phyloP scores from a whole-genome alignment of 2,888 invertebrate genomes.

The Fragum sueziense region DNA sequence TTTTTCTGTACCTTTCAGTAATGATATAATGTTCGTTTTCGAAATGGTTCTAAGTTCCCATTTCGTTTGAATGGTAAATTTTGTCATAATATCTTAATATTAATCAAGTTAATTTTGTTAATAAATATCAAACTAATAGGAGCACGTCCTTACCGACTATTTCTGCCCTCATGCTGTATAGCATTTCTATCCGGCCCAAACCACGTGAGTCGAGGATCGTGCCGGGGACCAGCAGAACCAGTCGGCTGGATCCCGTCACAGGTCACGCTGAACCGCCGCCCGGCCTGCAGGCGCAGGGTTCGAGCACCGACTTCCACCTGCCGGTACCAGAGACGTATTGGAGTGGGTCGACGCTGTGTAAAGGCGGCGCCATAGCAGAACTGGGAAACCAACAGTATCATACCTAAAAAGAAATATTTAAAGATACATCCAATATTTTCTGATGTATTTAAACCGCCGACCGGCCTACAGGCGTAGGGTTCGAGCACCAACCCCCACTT shows the following conservation, averaged over 20 bases:
- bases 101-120: no score
- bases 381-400: background rate
- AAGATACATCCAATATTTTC: background rate
- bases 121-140: no score
- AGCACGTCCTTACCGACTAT: conserved; percentile 28
- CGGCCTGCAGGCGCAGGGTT: conserved; percentile 25
- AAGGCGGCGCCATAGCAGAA: background rate
- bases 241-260: conserved; percentile 36
- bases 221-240: background rate
- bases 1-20: no score
- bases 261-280: conserved; percentile 32
- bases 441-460: conserved; percentile 18
- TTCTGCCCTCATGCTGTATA: conserved; percentile 26
- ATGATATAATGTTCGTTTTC: no score
- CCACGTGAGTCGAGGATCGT: conserved; percentile 45
- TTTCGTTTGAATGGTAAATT: no score
- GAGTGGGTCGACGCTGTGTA: background rate
- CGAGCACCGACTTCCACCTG: conserved; percentile 35
- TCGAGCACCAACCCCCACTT: conserved; percentile 31
- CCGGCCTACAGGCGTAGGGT: conserved; percentile 29
- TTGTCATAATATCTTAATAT: no score
- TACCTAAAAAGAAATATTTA: background rate
- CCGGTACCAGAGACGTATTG: conserved; percentile 27
- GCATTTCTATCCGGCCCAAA: conserved; percentile 46
- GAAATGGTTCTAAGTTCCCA: no score